Conservation (phyloP, 2,797 vertebrate genomes). For the Glyptemys insculpta region DNA sequence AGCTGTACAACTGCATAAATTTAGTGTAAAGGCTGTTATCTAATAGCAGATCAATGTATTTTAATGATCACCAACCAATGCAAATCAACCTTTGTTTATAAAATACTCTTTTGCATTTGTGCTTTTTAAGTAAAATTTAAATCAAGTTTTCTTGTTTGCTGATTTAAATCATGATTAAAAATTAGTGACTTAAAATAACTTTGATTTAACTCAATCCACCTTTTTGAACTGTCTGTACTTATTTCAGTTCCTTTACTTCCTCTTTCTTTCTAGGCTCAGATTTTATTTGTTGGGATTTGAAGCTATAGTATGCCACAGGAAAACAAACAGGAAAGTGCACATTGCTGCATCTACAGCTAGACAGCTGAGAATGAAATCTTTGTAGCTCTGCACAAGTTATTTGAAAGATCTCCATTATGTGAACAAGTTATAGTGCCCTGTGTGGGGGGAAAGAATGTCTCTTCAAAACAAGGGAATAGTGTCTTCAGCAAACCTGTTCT, state of each 20-base stretch:
- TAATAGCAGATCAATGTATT: not conserved
- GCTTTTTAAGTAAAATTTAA: not conserved
- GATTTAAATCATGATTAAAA: not conserved
- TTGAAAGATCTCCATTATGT: not conserved
- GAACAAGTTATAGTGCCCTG: not conserved
- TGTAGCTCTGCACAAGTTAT: not conserved
- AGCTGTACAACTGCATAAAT: not conserved
- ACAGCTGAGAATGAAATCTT: not conserved
- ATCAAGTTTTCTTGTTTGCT: not conserved
- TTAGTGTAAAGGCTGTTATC: not conserved
- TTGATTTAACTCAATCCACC: not conserved
- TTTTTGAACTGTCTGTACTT: not conserved
- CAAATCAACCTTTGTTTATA: not conserved
- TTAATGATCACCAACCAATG: not conserved
- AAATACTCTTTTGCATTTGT: not conserved
- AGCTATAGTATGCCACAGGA: not conserved
- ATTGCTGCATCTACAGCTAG: not conserved
- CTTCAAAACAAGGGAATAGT: not conserved
- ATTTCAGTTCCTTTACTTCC: not conserved
- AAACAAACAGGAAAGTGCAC: constrained; percentile 23
- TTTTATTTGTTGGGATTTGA: not conserved
- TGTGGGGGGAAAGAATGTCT: not conserved
- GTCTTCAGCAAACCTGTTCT: constrained; percentile 9
- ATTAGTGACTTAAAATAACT: not conserved
- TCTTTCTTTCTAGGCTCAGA: not conserved